These are phyloP conservation scores for Styela clava DNA, from an alignment of 23 tunicate genomes.

Conservation along the genomic window DNA sequence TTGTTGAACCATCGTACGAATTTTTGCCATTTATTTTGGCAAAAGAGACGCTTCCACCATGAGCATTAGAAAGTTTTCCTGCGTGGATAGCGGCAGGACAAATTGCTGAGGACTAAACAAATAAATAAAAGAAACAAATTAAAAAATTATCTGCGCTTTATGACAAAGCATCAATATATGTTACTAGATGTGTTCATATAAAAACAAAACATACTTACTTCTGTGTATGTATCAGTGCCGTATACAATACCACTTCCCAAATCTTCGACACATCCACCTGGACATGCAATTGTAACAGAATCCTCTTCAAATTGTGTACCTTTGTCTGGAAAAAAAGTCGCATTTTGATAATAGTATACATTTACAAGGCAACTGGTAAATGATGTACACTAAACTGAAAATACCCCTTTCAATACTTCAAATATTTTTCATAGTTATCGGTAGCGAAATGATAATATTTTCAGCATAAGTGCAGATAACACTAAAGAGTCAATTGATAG, in stretches of 20 bases:
- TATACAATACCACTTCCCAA: constrained; percentile 43
- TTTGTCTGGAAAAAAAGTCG: constrained; percentile 21
- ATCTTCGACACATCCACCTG: constrained; percentile 88
- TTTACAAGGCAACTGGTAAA: background rate
- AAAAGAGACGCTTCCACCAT: constrained; percentile 67
- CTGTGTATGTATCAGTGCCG: constrained; percentile 74
- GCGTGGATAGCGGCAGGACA: constrained; percentile 95
- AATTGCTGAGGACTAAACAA: constrained; percentile 67
- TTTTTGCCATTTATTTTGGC: constrained; percentile 43
- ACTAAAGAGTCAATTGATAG: no score
- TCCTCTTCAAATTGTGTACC: constrained; percentile 42
- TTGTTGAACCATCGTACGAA: constrained; percentile 43
- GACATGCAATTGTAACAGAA: constrained; percentile 56
- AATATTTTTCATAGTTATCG: no score
- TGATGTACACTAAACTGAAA: no score
- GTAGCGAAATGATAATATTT: no score
- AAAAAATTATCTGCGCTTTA: no score
- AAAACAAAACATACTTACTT: no score
- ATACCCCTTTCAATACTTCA: no score
- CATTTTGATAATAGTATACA: background rate
- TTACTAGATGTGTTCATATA: no score
- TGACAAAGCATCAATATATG: no score
- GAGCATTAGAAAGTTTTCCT: constrained; percentile 54
- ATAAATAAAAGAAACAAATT: constrained; percentile 7
- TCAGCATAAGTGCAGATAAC: no score